Percentiles rank a stretch among this genome's conserved stretches.
Conservation (phyloP, 2,888 invertebrate genomes). For the Spisula subtruncata region DNA sequence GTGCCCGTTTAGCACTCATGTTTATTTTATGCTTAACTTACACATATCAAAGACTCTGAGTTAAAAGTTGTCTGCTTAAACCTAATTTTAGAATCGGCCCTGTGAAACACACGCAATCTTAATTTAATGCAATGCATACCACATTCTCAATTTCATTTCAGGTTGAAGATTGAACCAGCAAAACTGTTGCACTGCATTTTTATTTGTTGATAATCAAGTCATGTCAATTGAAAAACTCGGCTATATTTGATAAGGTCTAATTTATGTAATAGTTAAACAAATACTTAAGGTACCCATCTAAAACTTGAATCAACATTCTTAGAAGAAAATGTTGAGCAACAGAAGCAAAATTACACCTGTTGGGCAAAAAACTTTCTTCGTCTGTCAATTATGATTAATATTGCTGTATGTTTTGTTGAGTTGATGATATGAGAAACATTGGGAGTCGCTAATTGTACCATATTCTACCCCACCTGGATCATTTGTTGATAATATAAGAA, state of each 20-base stretch:
- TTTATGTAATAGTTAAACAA: background rate
- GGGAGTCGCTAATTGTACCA: too few species aligned
- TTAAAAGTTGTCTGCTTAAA: too few species aligned
- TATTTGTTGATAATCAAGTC: background rate
- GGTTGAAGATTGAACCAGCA: too few species aligned
- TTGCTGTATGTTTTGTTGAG: slow-evolving; percentile 3
- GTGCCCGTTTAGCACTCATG: too few species aligned
- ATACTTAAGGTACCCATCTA: background rate
- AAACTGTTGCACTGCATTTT: background rate
- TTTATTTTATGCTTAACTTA: too few species aligned
- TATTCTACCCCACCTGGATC: too few species aligned
- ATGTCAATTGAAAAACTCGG: background rate
- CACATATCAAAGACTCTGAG: too few species aligned
- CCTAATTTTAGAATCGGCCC: too few species aligned
- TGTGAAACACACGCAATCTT: background rate
- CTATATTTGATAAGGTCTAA: background rate
- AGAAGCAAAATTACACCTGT: slow-evolving; percentile 3
- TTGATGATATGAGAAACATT: background rate
- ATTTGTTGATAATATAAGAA: too few species aligned
- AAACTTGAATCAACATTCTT: background rate
- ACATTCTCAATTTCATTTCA: background rate
- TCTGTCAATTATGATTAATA: slow-evolving; percentile 16
- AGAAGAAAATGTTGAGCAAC: background rate
- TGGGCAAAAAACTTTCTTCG: background rate
- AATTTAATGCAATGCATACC: background rate